A percentile compares a stretch with the other conserved stretches of the same genome.
Conservation (phyloP, 2,797 vertebrate species). For the Cyprinella venusta region DNA sequence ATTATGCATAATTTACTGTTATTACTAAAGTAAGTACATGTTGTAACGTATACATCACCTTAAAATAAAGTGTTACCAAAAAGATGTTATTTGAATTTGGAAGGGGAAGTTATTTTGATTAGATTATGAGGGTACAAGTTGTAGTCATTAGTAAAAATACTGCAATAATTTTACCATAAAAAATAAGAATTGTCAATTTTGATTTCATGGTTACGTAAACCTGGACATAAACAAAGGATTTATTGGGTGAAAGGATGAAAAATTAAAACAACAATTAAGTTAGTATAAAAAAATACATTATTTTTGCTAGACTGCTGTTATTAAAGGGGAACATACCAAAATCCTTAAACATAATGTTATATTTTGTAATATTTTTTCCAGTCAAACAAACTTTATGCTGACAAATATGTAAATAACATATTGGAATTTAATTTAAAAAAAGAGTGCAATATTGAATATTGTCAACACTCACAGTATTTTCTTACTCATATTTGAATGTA, state of each 20-base stretch:
- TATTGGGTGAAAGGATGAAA: rapidly evolving
- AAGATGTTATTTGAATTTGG: not conserved
- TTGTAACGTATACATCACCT: too few species aligned
- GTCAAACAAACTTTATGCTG: not conserved
- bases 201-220: not conserved
- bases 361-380: not conserved
- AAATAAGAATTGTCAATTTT: not conserved
- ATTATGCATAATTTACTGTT: too few species aligned
- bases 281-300: not conserved
- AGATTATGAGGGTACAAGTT: not conserved
- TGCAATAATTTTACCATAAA: not conserved
- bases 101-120: not conserved
- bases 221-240: not conserved
- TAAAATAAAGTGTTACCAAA: too few species aligned
- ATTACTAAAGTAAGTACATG: too few species aligned
- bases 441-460: not conserved
- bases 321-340: not conserved
- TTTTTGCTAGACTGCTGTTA: not conserved
- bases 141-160: not conserved
- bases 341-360: not conserved
- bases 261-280: not conserved
- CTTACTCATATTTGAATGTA: not conserved
- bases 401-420: not conserved
- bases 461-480: not conserved
- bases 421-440: not conserved